phyloP scores from a whole-genome alignment of 1,140 invertebrate species.

The Oncopodura yosiiana region DNA sequence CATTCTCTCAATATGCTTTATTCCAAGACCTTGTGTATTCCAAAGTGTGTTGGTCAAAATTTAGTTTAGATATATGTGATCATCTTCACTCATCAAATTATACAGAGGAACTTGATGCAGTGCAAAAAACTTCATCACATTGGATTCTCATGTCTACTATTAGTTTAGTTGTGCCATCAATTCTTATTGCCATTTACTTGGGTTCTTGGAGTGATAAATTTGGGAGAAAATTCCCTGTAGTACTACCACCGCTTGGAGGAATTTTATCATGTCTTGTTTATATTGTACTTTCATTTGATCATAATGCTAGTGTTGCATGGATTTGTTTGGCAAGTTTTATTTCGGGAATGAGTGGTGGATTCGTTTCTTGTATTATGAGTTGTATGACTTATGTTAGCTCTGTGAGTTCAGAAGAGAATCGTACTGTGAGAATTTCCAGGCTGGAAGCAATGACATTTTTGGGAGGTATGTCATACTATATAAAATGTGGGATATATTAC shows the following conservation, averaged over 20 bases:
- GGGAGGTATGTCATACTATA: slow-evolving; percentile 35
- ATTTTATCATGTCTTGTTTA: slow-evolving; percentile 39
- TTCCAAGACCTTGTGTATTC: slow-evolving; percentile 43
- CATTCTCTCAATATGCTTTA: slow-evolving; percentile 42
- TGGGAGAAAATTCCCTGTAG: slow-evolving; percentile 42
- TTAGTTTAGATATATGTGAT: slow-evolving; percentile 36
- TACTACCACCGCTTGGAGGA: slow-evolving; percentile 42
- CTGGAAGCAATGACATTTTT: slow-evolving; percentile 45
- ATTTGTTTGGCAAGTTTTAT: slow-evolving; percentile 41
- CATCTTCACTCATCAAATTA: slow-evolving; percentile 36
- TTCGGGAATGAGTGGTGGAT: slow-evolving; percentile 43
- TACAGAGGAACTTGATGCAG: slow-evolving; percentile 35
- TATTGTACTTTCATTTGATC: slow-evolving; percentile 40
- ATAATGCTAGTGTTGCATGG: slow-evolving; percentile 36
- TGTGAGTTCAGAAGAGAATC: slow-evolving; percentile 36
- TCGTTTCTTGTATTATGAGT: slow-evolving; percentile 41
- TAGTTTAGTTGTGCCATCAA: slow-evolving; percentile 41
- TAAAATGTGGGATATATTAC: too few relatives aligned
- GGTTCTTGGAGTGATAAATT: slow-evolving; percentile 38
- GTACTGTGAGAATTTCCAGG: slow-evolving; percentile 43
- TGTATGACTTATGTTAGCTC: slow-evolving; percentile 45
- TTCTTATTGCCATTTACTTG: slow-evolving; percentile 38
- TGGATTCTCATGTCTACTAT: slow-evolving; percentile 41
- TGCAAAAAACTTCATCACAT: slow-evolving; percentile 40
- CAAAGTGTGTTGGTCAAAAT: slow-evolving; percentile 40